Percentiles rank a stretch among this genome's conserved stretches.
These are phyloP conservation scores for Crematogaster levior DNA, from an alignment of 2,888 invertebrate genomes.

Conservation along the genomic window DNA sequence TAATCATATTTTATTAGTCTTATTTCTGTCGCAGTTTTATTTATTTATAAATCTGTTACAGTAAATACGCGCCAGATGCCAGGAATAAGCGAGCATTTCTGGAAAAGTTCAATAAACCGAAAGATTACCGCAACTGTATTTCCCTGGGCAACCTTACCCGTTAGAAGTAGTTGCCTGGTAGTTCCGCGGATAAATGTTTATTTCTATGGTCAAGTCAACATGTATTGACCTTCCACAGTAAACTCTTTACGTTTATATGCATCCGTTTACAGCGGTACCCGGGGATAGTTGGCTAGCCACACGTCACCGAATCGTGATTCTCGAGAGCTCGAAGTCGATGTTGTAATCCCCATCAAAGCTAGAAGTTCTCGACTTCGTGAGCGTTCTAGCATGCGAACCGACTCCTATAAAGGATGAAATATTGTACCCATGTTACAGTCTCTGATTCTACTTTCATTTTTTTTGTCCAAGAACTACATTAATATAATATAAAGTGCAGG, in stretches of 20 bases:
- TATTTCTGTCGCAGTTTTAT: not conserved
- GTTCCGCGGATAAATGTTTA: conserved; percentile 55
- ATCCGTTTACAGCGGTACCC: conserved; percentile 74
- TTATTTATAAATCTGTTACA: not conserved
- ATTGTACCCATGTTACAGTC: conserved; percentile 40
- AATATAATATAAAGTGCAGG: not conserved
- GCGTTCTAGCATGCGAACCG: conserved; percentile 63
- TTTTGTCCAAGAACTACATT: not conserved
- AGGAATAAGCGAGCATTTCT: not conserved
- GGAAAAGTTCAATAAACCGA: not conserved
- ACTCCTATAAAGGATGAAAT: conserved; percentile 72
- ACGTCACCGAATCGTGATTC: conserved; percentile 83
- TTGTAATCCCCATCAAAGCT: conserved; percentile 73
- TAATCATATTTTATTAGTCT: not conserved
- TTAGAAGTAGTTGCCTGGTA: conserved; percentile 58
- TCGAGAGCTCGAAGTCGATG: conserved; percentile 69
- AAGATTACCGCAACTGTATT: conserved; percentile 9
- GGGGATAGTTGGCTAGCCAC: conserved; percentile 72
- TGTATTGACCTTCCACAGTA: conserved; percentile 58
- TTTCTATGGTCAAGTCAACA: conserved; percentile 44
- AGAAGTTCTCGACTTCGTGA: conserved; percentile 69
- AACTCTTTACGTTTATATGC: conserved; percentile 79
- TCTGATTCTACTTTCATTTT: conserved; percentile 23
- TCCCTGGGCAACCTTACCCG: not conserved
- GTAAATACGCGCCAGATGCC: not conserved